Base-by-base conservation (phyloP, 2,888 invertebrate genomes). In the Ophioninae sp. region DNA sequence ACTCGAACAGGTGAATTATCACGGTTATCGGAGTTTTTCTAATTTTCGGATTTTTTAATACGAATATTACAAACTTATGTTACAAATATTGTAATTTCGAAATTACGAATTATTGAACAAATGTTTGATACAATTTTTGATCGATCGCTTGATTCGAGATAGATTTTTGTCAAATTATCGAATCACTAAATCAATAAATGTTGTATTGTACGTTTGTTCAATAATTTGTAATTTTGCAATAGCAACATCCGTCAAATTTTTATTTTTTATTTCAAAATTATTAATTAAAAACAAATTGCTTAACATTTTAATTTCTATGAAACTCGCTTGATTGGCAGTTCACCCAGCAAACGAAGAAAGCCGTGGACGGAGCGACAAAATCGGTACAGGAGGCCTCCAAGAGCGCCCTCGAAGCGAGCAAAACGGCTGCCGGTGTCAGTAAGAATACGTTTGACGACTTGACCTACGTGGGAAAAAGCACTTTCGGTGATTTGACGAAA, bases 381-480 rank as follows among this genome's bases (percentile, higher is more conserved):
- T 96, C 96, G 80, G 95, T 97, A 84, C 96, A 96, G 76, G 98
- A 97, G 91, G 98, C 96, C 0, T 96, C 97, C 0, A 97, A 97
- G 90, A 95, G 96, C 59, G 97, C 97, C 0, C 89, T 97, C 39
- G 97, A 97, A 93, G 97, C 97, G 0, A 97, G 97, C 82, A 97
- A 97, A 92, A 97, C 96, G 17, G 97, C 97, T 0, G 97, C 97
- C 0, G 97, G 96, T 7, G 97, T 96, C 10, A 97, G 97, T 89
- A 97, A 97, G 91, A 97, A 97, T 88, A 98, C 98, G 0, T 94
- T 98, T 6, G 98, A 98, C 84, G 98, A 98, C 91, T 94, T 98
- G 37, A 97, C 97, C 0, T 97, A 97, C 89, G 97, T 98, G 6
- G 96, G 97, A n/a, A 97, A 97, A 92, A 97, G 96, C 41, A 97